Base-by-base conservation (phyloP, 2,113 vertebrate species). In the Nothobranchius furzeri region DNA sequence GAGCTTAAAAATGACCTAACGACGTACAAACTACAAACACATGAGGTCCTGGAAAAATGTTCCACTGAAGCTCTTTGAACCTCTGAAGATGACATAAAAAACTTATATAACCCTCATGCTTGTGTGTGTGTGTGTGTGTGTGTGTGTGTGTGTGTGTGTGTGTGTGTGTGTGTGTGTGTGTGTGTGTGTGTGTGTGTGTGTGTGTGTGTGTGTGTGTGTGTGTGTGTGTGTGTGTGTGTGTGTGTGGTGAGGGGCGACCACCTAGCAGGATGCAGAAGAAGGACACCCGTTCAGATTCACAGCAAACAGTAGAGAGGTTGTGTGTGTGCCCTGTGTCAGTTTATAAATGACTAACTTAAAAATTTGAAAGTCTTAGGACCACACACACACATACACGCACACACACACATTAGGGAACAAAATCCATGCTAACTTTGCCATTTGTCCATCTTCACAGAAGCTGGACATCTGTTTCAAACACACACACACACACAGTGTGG, bases 261-360 rank as follows among this genome's bases (percentile, higher is more conserved):
- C 82, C 73, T 24, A 82, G 74, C 68, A 73, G 60, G 65, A 61
- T 53, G 40, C 63, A 79, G 75, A 74, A 87, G 74, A 87, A 83
- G 83, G 78, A 81, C 47, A 1, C 51, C 47, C 70, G 64, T 86
- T 86, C 81, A 86, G 35, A 43, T 67, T 17, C 14, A 48, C 57
- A 55, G 50, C 14, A 59, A 30, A 56, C 47, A 40, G 46, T 49
- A 45, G 47, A 75, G 76, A 51, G 60, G 6, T 4, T 59, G 58
- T 78, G 43, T 61, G 71, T 67, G 20, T 75, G 62, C 60, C 58
- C 20, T 43, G 8, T 12, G 35, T 54, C 24, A 36, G 56, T 49
- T 48, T 68, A 61, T 59, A 24, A 69, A 65, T 50, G 36, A 58
- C 24, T 50, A 25, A 58, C n/a, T 58, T 52, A 40, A 68, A 68